Evolutionary conservation across 1,140 invertebrate species (phyloP), one percentile per base, ranked within the genome.

Genomic region (Leptinotarsa lineolata): DNA sequence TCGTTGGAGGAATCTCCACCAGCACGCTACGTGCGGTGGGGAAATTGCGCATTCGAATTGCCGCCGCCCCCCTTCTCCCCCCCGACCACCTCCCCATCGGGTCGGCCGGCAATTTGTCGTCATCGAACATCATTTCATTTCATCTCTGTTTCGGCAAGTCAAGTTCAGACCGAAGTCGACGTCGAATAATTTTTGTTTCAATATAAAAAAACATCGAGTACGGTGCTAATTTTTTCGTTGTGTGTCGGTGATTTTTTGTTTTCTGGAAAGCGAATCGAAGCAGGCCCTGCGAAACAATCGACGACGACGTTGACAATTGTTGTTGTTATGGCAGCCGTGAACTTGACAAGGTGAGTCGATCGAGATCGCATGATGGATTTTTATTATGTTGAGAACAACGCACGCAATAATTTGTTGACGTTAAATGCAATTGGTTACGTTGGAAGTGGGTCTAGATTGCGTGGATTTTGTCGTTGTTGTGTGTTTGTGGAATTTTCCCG

Each of bases 1-100:
- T 75, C 66, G 58, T n/a, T 44, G 70, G 72, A 70, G 76, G 74
- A 77, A 73, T 75, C 77, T 79, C 72, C 76, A 76, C 73, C 72
- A 68, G 69, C 65, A 70, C 58, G 60, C 44, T 69, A 69, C 73
- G 72, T 72, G 24, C 46, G 73, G 76, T 79, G 79, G 78, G 79
- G 78, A 79, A 80, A 81, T 79, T 81, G 80, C 80, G 80, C 80
- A 81, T 81, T 81, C 80, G 75, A 77, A 77, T 74, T 76, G 63
- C 70, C 67, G 46, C 68, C 71, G 68, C 75, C 72, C 77, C 75
- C 74, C 68, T 68, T 72, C 72, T 75, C 72, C 78, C 75, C 76
- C 74, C 70, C 72, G 54, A 46, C 30, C 69, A 73, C 48, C 68
- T 59, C 73, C 72, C 58, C 39, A 74, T 64, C 68, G 69, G 66